Evolutionary conservation across 2,113 vertebrate genomes (phyloP), one percentile per base, ranked within the genome.

Genomic region (Silurus glanis): DNA sequence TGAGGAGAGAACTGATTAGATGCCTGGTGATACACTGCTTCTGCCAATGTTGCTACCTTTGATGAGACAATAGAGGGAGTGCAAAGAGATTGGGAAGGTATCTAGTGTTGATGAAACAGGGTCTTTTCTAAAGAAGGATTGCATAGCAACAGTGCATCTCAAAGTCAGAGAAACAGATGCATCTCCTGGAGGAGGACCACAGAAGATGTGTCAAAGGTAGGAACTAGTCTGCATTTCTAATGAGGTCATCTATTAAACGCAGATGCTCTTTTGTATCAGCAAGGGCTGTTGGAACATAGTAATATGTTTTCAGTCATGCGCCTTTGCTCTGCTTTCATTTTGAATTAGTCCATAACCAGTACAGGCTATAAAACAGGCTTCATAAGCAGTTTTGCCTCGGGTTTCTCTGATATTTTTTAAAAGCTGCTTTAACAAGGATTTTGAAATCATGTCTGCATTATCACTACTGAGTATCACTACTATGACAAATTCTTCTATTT

Each of bases 101-200:
- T 82, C 82, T 66, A 83, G 74, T 45, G 19, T 25, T 69, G 84
- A 49, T 82, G 67, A 85, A 80, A 81, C 74, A 56, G 47, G 78
- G 61, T 66, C 74, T 80, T 83, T 82, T 85, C 59, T 23, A 59
- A 59, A 83, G 59, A 72, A 83, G 82, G 83, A 82, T 88, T 86
- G 58, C 71, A 67, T 85, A 87, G 85, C 82, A 84, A 75, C 83
- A 82, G 85, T 86, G 72, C 69, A 71, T 86, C 75, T 78, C 16
- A 64, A 71, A 76, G 37, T 85, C 71, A 66, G 71, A 62, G 58
- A 88, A 88, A 90, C 90, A 90, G 91, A 92, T 92, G 91, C 89
- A 91, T 91, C 87, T 92, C 75, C 66, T 88, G 85, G 89, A 90
- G 49, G 91, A 90, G 86, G 89, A 92, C 91, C 89, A 85, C 83